Conservation (phyloP, 2,797 vertebrate species). For the Spinus olivaceus region DNA sequence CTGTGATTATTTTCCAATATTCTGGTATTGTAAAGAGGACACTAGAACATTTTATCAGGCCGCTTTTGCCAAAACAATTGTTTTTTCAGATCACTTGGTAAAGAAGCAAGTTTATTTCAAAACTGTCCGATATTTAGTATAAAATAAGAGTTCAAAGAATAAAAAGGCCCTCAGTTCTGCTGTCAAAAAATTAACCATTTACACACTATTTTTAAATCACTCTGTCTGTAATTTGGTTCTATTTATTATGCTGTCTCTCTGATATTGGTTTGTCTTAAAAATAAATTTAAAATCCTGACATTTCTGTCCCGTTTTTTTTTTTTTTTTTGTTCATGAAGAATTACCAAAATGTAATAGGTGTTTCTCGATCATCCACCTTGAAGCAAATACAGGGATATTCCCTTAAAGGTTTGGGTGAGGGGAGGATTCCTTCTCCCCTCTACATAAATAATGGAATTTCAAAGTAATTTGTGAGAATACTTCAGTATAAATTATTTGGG, state of each 20-base stretch:
- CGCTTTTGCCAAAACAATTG: background rate
- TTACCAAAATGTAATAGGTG: background rate
- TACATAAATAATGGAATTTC: background rate
- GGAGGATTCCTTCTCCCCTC: background rate
- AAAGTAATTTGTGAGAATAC: background rate
- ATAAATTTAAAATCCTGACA: background rate
- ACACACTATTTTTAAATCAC: background rate
- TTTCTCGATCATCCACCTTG: background rate
- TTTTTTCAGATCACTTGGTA: background rate
- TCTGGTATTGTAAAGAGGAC: background rate
- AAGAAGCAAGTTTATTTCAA: background rate
- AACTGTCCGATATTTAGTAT: background rate
- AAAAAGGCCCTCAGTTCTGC: background rate
- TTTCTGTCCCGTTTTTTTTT: background rate
- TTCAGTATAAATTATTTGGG: background rate
- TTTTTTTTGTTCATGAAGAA: background rate
- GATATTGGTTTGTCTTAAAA: background rate
- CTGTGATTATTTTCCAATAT: background rate
- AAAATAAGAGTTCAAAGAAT: background rate
- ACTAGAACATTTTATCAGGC: background rate
- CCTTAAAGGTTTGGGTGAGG: background rate
- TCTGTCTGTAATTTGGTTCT: background rate
- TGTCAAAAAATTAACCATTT: background rate
- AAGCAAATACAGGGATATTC: background rate
- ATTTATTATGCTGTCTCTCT: background rate